These are phyloP conservation scores for Enteromius unitaeniatus DNA, from an alignment of 2,797 vertebrate species.

Conservation along the genomic window DNA sequence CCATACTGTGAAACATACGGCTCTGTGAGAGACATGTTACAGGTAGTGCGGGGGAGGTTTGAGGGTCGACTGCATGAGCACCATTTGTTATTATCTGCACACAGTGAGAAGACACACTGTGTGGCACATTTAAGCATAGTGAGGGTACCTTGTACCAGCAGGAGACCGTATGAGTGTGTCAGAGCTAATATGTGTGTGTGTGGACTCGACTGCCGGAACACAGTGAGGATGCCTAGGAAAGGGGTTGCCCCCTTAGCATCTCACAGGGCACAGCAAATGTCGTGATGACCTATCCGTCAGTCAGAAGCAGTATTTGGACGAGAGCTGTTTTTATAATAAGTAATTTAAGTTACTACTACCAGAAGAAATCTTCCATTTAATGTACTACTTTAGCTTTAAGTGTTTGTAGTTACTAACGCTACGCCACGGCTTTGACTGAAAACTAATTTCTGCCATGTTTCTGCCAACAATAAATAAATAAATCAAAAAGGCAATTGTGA, in stretches of 20 bases:
- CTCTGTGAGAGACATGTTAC: neutral
- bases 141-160: constrained; percentile 23
- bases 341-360: neutral
- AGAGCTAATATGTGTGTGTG: constrained; percentile 14
- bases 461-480: neutral
- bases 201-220: constrained; percentile 14
- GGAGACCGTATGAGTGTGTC: constrained; percentile 27
- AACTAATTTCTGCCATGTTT: neutral
- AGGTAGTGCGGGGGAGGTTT: neutral
- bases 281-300: constrained; percentile 14
- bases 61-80: constrained; percentile 32
- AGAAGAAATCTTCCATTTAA: neutral
- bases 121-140: constrained; percentile 20
- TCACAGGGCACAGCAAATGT: constrained; percentile 38
- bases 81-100: constrained; percentile 57
- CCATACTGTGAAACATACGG: neutral
- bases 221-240: constrained; percentile 15
- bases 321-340: neutral
- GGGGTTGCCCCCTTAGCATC: constrained; percentile 32
- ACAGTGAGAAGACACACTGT: constrained; percentile 33
- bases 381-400: neutral
- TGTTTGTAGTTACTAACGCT: neutral
- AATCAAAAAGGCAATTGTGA: neutral
- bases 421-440: neutral
- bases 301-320: neutral